A percentile compares a stretch with the other conserved stretches of the same genome.
These are phyloP conservation scores for Halichoeres trimaculatus DNA, from an alignment of 2,113 vertebrate genomes.

Conservation along the genomic window DNA sequence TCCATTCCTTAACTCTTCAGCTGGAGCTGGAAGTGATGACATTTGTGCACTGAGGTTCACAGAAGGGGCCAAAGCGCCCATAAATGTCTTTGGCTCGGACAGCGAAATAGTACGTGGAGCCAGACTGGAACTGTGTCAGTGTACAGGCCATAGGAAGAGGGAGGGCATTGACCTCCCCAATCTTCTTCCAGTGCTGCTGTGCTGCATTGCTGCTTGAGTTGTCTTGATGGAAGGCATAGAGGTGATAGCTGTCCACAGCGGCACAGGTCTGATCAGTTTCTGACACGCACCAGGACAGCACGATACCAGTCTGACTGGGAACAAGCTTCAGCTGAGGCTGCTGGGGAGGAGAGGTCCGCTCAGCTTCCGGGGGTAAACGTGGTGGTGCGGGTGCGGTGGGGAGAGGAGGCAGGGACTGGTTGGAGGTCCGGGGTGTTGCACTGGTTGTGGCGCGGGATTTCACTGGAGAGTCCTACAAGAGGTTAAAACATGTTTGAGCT, in stretches of 20 bases:
- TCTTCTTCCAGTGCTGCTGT: constrained; percentile 95
- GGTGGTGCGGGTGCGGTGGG: constrained; percentile 80
- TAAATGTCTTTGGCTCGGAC: constrained; percentile 96
- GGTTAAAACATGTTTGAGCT: background rate
- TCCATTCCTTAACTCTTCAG: constrained; percentile 60
- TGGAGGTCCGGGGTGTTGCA: constrained; percentile 45
- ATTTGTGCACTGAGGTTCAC: constrained; percentile 98
- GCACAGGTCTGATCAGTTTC: constrained; percentile 94
- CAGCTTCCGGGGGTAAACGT: constrained; percentile 85
- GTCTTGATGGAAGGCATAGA: constrained; percentile 92
- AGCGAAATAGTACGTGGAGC: constrained; percentile 98
- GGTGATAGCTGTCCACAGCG: constrained; percentile 95
- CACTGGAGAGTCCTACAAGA: constrained; percentile 71
- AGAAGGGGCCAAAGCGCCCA: constrained; percentile 96
- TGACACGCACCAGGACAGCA: constrained; percentile 95
- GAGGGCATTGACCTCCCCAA: constrained; percentile 96
- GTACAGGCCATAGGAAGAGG: constrained; percentile 98
- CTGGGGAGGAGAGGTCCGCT: constrained; percentile 86
- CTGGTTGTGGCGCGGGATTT: constrained; percentile 64
- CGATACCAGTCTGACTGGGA: constrained; percentile 96
- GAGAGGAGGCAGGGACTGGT: constrained; percentile 72
- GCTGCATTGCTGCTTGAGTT: constrained; percentile 79
- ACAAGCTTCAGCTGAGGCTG: constrained; percentile 92
- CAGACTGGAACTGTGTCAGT: constrained; percentile 97
- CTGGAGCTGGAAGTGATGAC: constrained; percentile 87